Conservation (phyloP, 2,797 vertebrate species). For the Trichosurus vulpecula region DNA sequence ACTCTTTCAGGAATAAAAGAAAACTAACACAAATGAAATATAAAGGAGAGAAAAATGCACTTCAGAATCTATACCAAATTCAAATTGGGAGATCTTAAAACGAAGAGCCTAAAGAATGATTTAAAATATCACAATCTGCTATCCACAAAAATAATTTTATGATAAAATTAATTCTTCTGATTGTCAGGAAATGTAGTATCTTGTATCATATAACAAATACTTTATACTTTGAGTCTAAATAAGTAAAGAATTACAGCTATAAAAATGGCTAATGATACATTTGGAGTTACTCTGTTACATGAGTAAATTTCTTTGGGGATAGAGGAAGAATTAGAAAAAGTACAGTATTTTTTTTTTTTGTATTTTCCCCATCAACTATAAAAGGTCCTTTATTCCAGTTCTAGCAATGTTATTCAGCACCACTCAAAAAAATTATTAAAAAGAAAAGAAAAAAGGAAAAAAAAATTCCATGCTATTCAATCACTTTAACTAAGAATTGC, state of each 20-base stretch:
- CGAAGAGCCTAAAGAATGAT: background rate
- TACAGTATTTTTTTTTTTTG: background rate
- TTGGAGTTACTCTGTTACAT: background rate
- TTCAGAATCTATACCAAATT: conserved; percentile 30
- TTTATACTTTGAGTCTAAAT: conserved; percentile 36
- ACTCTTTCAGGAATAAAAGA: conserved; percentile 1
- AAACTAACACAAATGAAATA: background rate
- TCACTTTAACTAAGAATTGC: conserved; percentile 52
- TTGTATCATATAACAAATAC: conserved; percentile 12
- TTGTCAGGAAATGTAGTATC: conserved; percentile 17
- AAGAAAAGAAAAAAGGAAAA: background rate
- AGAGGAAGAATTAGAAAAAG: background rate
- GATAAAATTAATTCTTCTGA: background rate
- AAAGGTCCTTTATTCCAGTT: conserved; percentile 27
- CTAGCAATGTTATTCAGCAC: background rate
- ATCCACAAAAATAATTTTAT: background rate
- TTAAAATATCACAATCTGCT: conserved; percentile 7
- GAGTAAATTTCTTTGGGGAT: conserved; percentile 13
- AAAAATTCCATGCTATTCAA: conserved; percentile 14
- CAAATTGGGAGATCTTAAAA: conserved; percentile 47
- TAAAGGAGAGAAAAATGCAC: background rate
- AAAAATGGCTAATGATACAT: conserved; percentile 14
- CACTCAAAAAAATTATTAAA: background rate
- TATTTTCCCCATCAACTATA: conserved; percentile 10
- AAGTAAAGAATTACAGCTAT: conserved; percentile 12